A percentile compares a stretch with the other conserved stretches of the same genome.
Evolutionary conservation across 2,113 vertebrate genomes (phyloP).

Genomic region (Oreotrochilus melanogaster): DNA sequence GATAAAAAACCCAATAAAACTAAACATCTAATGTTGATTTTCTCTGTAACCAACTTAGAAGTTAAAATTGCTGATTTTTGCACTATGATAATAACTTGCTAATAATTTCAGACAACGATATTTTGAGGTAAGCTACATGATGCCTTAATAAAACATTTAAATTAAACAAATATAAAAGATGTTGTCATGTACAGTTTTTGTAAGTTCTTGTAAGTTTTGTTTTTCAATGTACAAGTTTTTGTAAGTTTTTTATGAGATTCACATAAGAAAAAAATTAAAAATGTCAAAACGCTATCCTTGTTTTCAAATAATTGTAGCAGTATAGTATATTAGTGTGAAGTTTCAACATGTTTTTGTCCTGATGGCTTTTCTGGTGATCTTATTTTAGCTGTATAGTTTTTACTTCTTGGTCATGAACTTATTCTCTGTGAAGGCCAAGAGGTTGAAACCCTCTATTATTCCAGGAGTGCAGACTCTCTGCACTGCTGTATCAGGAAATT

Average conservation of each 20-base stretch:
- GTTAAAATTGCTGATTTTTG: conserved; percentile 20
- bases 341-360: neutral
- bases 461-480: neutral
- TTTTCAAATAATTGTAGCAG: neutral
- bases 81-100: neutral
- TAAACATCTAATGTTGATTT: neutral
- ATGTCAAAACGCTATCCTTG: neutral
- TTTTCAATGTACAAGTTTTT: neutral
- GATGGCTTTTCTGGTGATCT: neutral
- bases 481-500: conserved; percentile 30
- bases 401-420: conserved; percentile 30
- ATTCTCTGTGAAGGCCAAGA: conserved; percentile 51
- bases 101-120: neutral
- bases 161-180: neutral
- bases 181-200: neutral
- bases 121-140: neutral
- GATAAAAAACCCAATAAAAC: neutral
- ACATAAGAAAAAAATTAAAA: neutral
- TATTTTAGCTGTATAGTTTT: conserved; percentile 19
- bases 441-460: conserved; percentile 40
- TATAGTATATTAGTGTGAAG: neutral
- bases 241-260: neutral
- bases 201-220: too few relatives aligned
- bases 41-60: neutral
- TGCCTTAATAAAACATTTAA: conserved; percentile 35